Conservation (phyloP, 2,888 invertebrate genomes). For the Volucella inflata region DNA sequence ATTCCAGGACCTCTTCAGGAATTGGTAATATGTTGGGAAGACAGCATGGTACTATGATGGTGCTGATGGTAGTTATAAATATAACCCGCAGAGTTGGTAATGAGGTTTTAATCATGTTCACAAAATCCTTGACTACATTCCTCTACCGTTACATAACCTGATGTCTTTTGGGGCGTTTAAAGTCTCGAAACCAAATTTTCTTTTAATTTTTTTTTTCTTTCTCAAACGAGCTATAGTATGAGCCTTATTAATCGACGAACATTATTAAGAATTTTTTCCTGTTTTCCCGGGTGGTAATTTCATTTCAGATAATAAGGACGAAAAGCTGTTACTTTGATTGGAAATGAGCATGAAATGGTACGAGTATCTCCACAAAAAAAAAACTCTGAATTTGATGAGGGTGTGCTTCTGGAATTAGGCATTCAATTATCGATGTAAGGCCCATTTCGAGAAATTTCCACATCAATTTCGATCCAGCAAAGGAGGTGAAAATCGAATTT, state of each 20-base stretch:
- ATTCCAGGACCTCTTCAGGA: too few relatives aligned
- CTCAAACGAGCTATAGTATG: neutral
- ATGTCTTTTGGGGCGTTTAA: slow-evolving; percentile 43
- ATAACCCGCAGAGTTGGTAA: slow-evolving; percentile 21
- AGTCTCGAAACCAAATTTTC: slow-evolving; percentile 42
- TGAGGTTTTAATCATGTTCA: slow-evolving; percentile 43
- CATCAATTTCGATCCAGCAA: slow-evolving; percentile 22
- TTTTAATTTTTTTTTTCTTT: slow-evolving; percentile 6
- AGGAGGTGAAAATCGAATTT: slow-evolving; percentile 48
- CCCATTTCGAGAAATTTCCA: slow-evolving; percentile 9
- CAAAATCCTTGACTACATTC: slow-evolving; percentile 7
- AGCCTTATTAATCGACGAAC: neutral
- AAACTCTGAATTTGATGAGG: neutral
- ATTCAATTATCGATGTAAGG: slow-evolving; percentile 24
- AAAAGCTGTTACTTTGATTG: slow-evolving; percentile 12
- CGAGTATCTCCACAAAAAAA: too few relatives aligned
- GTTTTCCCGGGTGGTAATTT: slow-evolving; percentile 2
- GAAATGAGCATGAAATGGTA: neutral
- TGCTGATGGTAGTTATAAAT: slow-evolving; percentile 15
- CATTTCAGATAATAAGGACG: slow-evolving; percentile 32
- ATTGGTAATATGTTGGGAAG: neutral
- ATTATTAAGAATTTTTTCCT: slow-evolving; percentile 5
- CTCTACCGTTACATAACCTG: slow-evolving; percentile 12
- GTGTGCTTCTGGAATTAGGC: neutral
- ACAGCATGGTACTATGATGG: neutral